Evolutionary conservation across 2,113 vertebrate species (phyloP), one percentile per base, ranked within the genome.

Genomic region (Grantiella picta): DNA sequence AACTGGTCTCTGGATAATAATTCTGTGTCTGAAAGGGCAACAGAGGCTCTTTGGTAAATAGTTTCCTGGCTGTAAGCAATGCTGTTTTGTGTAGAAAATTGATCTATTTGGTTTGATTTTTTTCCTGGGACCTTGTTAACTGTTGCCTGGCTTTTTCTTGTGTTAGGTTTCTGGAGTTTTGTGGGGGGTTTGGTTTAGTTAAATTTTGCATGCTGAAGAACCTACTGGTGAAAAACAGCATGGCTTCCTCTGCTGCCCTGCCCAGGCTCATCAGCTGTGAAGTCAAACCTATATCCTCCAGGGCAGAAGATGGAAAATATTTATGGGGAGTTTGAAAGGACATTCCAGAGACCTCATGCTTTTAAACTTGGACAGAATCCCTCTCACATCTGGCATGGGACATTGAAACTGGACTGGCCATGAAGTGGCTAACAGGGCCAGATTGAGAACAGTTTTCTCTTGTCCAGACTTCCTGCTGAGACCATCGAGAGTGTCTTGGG

Each of bases 381-480:
- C 76, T 83, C 68, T 77, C 82, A 68, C 0, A n/a, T 88, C 92
- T 96, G 94, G 68, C 29, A 13, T 68, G 44, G 90, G 64, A 83
- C 11, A 2, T 20, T 94, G 64, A 81, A 81, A 83, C 79, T 89
- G 92, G 92, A 89, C 95, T 31, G 36, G 88, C 86, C 76, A 86
- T 92, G 15, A 94, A 93, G 93, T 52, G 60, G 59, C 78, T 95
- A 79, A 77, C 2, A 21, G 90, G 95, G 93, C 90, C 94, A 92
- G 85, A 90, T 28, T 94, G 79, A 88, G 90, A 96, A 83, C 73
- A 85, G 85, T 85, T 95, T 95, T 95, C 85, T 93, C 89, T 87
- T 31, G 12, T 95, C 91, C 95, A 95, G 93, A 70, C 63, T 97
- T 91, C 81, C 94, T 95, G 87, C 93, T 90, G 85, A 93, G 90